These are phyloP conservation scores for Loxodonta africana DNA, from an alignment of 2,113 vertebrate species.

Conservation along the genomic window DNA sequence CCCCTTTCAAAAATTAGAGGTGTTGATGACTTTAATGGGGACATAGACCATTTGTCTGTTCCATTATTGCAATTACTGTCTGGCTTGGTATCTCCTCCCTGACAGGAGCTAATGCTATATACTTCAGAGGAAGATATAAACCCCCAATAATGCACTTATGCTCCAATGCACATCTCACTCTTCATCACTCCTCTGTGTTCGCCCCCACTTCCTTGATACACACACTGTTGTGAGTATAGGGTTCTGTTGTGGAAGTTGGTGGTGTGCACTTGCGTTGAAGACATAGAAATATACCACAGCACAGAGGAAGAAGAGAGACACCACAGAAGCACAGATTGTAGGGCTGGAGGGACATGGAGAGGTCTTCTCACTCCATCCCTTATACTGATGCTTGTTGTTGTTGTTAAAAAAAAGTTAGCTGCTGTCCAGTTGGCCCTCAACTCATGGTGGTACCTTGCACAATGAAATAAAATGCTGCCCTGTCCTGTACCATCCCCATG, in stretches of 20 bases:
- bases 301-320: background rate
- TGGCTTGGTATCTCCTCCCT: constrained; percentile 80
- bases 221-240: background rate
- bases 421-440: background rate
- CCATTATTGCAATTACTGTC: constrained; percentile 87
- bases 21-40: constrained; percentile 86
- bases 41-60: constrained; percentile 83
- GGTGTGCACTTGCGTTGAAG: background rate
- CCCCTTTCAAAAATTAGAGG: constrained; percentile 85
- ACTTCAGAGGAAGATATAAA: constrained; percentile 80
- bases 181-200: background rate
- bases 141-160: constrained; percentile 79
- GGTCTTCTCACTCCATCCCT: too few relatives aligned
- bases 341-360: background rate
- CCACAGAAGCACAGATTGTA: background rate
- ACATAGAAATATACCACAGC: background rate
- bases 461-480: background rate
- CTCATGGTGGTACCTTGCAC: background rate
- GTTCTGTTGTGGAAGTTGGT: background rate
- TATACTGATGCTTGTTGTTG: background rate
- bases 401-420: background rate
- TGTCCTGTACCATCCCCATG: too few relatives aligned
- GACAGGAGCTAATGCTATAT: constrained; percentile 80
- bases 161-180: constrained; percentile 66
- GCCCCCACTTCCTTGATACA: background rate